Evolutionary conservation across 2,113 vertebrate species (phyloP), one percentile per base, ranked within the genome.

Genomic region (Parus major): DNA sequence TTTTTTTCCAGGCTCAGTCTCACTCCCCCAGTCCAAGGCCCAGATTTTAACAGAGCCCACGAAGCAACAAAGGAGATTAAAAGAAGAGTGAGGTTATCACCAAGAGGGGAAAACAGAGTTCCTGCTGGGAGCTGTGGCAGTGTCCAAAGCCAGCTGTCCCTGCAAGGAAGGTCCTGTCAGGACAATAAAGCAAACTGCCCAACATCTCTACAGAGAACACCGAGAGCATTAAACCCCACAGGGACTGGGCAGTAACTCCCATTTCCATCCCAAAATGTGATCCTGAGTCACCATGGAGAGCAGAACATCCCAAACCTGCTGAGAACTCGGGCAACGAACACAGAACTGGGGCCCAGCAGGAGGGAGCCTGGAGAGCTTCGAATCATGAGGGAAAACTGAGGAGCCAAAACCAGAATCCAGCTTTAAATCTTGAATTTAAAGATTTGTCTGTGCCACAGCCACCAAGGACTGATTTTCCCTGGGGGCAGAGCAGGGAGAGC

Each of bases 171-270:
- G 53, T 60, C 83, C 53, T 9, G 36, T 3, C 72, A 18, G 64
- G 10, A 36, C 25, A 41, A 56, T 8, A 60, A n/a, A 78, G 44
- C 55, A 14, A 61, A 72, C 5, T 39, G n/a, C 52, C 66, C 76
- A 57, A 6, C 0, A 2, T 6, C 15, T 3, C 63, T 50, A 31
- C 79, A 72, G 35, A 76, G 61, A 27, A 41, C 61, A 59, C 19
- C 0, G 7, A 49, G 41, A 35, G 25, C 56, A 41, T 31, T 41
- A 23, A 83, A 46, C 59, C 52, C 83, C n/a, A 4, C 0, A 1
- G 60, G 55, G 16, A n/a, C 33, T 4, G 33, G 1, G 59, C 55
- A 49, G 7, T 2, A 53, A 25, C 7, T 63, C 59, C 81, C 44
- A 14, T 22, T 68, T 16, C 10, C 21, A 56, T 4, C 66, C 41